Evolutionary conservation across 2,797 vertebrate species (phyloP).

Genomic region (Microhierax caerulescens): DNA sequence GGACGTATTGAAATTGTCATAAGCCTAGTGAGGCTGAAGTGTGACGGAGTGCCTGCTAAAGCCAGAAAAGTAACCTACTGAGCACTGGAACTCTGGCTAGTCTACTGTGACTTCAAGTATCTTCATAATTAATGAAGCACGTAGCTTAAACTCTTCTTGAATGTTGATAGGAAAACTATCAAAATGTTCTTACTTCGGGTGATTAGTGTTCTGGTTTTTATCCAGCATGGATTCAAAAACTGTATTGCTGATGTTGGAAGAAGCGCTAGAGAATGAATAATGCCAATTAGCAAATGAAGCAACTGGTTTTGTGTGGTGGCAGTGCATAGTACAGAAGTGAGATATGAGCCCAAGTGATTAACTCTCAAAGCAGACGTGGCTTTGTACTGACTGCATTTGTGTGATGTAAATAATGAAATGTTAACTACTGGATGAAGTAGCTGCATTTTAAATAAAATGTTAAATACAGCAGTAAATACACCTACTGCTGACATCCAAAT

Average conservation of each 20-base stretch:
- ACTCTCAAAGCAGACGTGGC: neutral
- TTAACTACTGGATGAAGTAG: neutral
- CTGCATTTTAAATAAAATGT: neutral
- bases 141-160: neutral
- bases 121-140: neutral
- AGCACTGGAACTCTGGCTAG: neutral
- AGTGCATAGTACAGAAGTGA: neutral
- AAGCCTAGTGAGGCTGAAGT: neutral
- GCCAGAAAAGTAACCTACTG: neutral
- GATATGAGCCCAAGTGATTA: neutral
- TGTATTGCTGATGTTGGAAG: neutral
- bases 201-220: neutral
- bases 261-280: neutral
- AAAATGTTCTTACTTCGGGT: neutral
- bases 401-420: neutral
- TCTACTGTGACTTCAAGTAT: neutral
- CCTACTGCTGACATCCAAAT: neutral
- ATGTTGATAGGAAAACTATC: neutral
- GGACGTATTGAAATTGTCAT: too few species aligned
- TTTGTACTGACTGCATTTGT: neutral
- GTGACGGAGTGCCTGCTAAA: neutral
- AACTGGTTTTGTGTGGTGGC: neutral
- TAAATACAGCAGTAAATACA: neutral
- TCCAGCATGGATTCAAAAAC: neutral
- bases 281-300: neutral